Evolutionary conservation across 2,113 vertebrate genomes (phyloP).

Genomic region (Apodemus speciosus): DNA sequence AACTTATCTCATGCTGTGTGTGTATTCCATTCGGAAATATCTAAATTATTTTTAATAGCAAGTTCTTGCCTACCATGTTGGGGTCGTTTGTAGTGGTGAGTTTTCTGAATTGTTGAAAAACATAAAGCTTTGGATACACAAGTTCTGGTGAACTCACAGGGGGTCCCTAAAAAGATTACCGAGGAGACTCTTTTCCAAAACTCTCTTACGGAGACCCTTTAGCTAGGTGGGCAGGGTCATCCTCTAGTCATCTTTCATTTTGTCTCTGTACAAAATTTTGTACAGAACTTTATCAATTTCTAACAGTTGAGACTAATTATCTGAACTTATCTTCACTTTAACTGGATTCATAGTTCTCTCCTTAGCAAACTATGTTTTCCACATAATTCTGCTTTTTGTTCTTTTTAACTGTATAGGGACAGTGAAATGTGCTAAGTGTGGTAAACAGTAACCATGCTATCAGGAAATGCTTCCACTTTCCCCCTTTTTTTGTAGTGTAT

Average conservation of each 20-base stretch:
- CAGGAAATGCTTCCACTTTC: not conserved
- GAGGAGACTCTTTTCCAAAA: not conserved
- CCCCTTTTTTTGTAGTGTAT: not conserved
- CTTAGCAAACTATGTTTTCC: not conserved
- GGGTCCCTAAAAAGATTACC: not conserved
- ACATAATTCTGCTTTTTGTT: not conserved
- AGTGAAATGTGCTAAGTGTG: not conserved
- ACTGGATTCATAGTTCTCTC: not conserved
- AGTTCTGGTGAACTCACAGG: not conserved
- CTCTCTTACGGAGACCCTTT: not conserved
- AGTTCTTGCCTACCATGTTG: too few species aligned
- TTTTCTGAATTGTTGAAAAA: conserved; percentile 46
- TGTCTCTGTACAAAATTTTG: not conserved
- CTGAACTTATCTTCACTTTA: not conserved
- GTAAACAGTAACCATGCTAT: not conserved
- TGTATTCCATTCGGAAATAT: too few species aligned
- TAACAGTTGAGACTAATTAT: not conserved
- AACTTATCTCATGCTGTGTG: too few species aligned
- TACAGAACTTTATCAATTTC: not conserved
- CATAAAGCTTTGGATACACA: not conserved
- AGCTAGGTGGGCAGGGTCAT: not conserved
- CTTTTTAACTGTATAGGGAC: not conserved
- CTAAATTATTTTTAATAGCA: too few species aligned
- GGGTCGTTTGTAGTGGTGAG: not conserved
- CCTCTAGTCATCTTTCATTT: too few species aligned